Evolutionary conservation across 2,888 invertebrate genomes (phyloP), one percentile per base, ranked within the genome.

Genomic region (Strigamia maritima): DNA sequence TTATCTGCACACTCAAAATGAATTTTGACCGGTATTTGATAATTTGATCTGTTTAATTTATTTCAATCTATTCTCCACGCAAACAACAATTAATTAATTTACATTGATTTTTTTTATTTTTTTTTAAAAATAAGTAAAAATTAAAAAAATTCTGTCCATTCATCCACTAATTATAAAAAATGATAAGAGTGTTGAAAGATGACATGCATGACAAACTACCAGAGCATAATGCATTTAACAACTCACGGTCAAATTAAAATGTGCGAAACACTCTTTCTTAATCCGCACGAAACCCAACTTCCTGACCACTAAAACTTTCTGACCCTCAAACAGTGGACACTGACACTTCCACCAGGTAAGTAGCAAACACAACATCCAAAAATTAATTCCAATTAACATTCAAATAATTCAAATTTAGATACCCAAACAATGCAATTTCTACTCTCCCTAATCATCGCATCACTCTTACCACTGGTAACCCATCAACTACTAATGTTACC

Each of bases 201-300:
- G 49, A 49, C 19, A 49, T 49, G 49, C 49, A 49, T n/a, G 19
- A 19, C 49, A 49, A 49, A 49, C 19, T 19, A 49, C 49, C 49
- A 49, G 49, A 49, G 49, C 49, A 49, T 49, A n/a, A n/a, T n/a
- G n/a, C n/a, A n/a, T 49, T 49, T n/a, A 49, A 49, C 49, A 49
- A 49, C 49, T 49, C 49, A n/a, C n/a, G 49, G 49, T 49, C 49
- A 49, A 49, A 49, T 31, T 31, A 49, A 16, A 49, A 49, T n/a
- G 49, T 49, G 49, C 14, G 49, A 49, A 49, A 49, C 7, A 49
- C 49, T 49, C n/a, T 49, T 49, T 49, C 16, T n/a, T 49, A 49
- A 49, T 49, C 49, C 49, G n/a, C 49, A 16, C 49, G 16, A 16
- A 6, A 49, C 49, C 49, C n/a, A 31, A 49, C 49, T 49, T 49